Conservation (phyloP, 2,797 vertebrate species). For the Megaceryle alcyon region DNA sequence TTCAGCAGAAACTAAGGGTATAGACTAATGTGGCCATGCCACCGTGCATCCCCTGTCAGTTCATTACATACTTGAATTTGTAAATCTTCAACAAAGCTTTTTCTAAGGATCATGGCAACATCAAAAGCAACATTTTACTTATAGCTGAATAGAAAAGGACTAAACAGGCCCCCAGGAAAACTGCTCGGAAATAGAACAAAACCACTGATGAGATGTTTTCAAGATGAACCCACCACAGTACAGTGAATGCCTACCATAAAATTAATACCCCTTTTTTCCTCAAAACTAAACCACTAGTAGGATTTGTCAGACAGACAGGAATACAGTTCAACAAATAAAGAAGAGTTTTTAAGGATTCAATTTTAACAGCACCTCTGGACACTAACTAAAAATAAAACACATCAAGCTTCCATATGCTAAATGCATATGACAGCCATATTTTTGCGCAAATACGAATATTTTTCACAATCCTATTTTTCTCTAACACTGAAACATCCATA, state of each 20-base stretch:
- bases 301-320: background rate
- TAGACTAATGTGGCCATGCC: background rate
- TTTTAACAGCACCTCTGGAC: background rate
- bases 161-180: background rate
- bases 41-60: background rate
- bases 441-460: background rate
- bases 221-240: background rate
- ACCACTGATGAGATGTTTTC: background rate
- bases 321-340: background rate
- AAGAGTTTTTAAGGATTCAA: background rate
- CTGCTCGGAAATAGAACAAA: background rate
- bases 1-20: background rate
- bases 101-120: background rate
- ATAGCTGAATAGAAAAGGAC: background rate
- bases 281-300: background rate
- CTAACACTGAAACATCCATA: background rate
- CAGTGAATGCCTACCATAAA: background rate
- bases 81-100: background rate
- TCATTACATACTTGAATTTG: background rate
- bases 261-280: rapidly evolving
- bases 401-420: background rate
- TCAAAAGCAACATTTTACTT: background rate
- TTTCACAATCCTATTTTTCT: background rate
- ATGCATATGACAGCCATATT: background rate
- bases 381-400: background rate